Percentiles rank a stretch among this genome's conserved stretches.
Evolutionary conservation across 2,113 vertebrate species (phyloP).

Genomic region (Lipotes vexillifer): DNA sequence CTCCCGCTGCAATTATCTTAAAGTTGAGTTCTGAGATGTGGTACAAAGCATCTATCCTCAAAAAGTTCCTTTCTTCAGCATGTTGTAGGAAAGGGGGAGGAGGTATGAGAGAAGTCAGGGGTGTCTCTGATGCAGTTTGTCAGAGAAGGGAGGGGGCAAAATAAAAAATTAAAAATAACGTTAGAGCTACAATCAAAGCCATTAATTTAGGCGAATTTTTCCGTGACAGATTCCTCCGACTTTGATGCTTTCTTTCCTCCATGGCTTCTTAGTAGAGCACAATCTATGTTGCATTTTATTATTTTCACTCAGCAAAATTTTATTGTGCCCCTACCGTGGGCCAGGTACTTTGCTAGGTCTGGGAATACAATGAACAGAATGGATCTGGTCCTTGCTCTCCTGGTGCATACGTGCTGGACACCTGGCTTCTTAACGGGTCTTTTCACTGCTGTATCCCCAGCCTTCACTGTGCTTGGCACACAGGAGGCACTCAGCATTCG

Average conservation of each 20-base stretch:
- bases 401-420: not conserved
- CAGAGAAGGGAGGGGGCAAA: constrained; percentile 45
- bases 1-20: constrained; percentile 65
- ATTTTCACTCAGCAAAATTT: not conserved
- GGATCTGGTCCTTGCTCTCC: not conserved
- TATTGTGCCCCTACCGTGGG: not conserved
- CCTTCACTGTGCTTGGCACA: not conserved
- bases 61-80: constrained; percentile 62
- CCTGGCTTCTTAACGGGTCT: not conserved
- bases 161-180: constrained; percentile 58
- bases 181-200: constrained; percentile 26
- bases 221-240: constrained; percentile 34
- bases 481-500: not conserved
- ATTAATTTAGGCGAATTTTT: constrained; percentile 47
- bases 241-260: not conserved
- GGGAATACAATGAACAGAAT: not conserved
- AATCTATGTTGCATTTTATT: not conserved
- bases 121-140: constrained; percentile 61
- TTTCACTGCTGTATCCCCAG: not conserved
- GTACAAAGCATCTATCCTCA: constrained; percentile 51
- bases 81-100: not conserved
- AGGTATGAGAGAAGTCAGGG: constrained; percentile 30
- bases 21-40: constrained; percentile 66
- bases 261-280: not conserved
- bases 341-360: not conserved